These are phyloP conservation scores for Beris chalybata DNA, from an alignment of 2,888 invertebrate species.

Conservation along the genomic window DNA sequence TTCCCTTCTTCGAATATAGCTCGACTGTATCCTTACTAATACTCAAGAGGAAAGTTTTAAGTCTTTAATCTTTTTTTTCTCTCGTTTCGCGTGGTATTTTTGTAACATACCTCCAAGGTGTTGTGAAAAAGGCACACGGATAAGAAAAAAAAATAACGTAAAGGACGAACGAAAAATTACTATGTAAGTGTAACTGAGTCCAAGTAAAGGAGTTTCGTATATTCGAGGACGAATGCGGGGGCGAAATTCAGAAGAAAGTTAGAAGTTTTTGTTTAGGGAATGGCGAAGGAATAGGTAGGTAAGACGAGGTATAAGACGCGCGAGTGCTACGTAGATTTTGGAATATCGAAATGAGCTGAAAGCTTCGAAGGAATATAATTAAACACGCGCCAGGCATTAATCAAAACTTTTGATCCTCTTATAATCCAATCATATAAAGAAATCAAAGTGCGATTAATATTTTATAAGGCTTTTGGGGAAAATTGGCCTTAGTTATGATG, in stretches of 20 bases:
- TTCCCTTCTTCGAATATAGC: slow-evolving; percentile 15
- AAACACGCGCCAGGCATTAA: slow-evolving; percentile 38
- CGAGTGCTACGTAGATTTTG: slow-evolving; percentile 3
- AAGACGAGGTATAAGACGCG: background rate
- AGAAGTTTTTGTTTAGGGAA: no score
- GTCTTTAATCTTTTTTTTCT: slow-evolving; percentile 37
- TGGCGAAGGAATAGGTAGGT: background rate
- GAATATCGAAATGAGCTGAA: slow-evolving; percentile 13
- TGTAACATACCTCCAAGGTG: no score
- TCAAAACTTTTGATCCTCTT: slow-evolving; percentile 38
- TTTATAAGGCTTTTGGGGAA: slow-evolving; percentile 16
- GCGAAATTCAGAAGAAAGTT: no score
- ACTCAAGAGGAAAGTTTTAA: slow-evolving; percentile 36
- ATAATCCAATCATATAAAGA: slow-evolving; percentile 37
- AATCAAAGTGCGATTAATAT: slow-evolving; percentile 38
- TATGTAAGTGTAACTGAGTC: no score
- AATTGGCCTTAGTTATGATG: slow-evolving; percentile 16
- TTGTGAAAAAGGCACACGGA: no score
- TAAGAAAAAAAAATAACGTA: no score
- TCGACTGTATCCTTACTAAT: slow-evolving; percentile 35
- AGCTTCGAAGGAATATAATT: slow-evolving; percentile 33
- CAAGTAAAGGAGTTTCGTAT: no score
- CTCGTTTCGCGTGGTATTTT: background rate
- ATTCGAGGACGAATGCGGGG: no score
- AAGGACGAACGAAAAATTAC: no score